phyloP scores from a whole-genome alignment of 2,797 vertebrate genomes.

The Cynopterus sphinx region DNA sequence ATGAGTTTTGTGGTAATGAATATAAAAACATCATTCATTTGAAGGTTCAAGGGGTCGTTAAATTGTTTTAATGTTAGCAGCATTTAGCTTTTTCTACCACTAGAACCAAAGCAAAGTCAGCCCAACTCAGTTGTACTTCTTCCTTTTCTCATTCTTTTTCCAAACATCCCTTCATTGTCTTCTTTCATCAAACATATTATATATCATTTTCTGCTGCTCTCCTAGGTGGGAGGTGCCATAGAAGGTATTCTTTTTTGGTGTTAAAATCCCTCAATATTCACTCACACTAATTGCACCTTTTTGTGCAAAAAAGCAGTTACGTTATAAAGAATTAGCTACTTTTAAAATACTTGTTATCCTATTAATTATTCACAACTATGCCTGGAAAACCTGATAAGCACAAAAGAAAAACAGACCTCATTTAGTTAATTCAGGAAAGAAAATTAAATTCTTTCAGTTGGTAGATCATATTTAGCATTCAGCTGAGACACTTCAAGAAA shows the following conservation, averaged over 20 bases:
- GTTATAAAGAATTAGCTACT: neutral
- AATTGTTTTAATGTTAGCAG: neutral
- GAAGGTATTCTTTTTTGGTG: neutral
- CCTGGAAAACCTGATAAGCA: constrained; percentile 24
- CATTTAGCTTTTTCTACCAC: neutral
- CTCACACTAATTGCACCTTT: neutral
- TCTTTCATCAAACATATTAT: neutral
- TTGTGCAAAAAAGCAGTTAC: neutral
- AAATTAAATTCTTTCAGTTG: constrained; percentile 37
- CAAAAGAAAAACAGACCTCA: neutral
- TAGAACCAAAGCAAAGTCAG: neutral
- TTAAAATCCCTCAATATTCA: constrained; percentile 28
- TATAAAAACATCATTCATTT: neutral
- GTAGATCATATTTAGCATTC: constrained; percentile 26
- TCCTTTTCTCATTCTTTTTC: neutral
- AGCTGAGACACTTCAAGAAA: constrained; percentile 21
- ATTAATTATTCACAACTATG: neutral
- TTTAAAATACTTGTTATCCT: constrained; percentile 13
- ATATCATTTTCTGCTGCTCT: constrained; percentile 34
- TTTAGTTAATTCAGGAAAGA: constrained; percentile 45
- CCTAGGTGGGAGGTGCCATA: neutral
- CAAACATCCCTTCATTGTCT: neutral
- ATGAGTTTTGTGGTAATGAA: constrained; percentile 15
- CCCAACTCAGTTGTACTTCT: neutral
- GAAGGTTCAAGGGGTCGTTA: neutral